Conservation (phyloP, 2,797 vertebrate species). For the Anomalospiza imberbis region DNA sequence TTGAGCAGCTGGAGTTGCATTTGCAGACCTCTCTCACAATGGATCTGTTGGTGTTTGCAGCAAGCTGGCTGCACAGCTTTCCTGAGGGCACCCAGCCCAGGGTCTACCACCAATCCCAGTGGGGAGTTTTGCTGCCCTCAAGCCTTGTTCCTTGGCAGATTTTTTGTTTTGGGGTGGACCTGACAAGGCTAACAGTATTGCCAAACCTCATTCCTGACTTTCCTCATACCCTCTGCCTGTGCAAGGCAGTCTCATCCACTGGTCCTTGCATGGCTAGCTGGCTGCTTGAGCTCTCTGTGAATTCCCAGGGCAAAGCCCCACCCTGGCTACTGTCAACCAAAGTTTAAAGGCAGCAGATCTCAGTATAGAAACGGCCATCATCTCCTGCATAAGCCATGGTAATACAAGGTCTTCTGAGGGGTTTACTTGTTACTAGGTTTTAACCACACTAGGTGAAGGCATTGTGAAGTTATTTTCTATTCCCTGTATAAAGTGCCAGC, state of each 20-base stretch:
- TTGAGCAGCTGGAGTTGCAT: not conserved
- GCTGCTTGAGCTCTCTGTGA: not conserved
- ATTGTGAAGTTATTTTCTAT: slow-evolving; percentile 4
- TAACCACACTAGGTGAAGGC: not conserved
- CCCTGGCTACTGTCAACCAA: not conserved
- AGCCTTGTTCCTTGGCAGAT: not conserved
- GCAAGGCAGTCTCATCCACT: not conserved
- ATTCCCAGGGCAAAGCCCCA: not conserved
- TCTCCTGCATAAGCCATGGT: not conserved
- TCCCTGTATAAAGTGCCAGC: not conserved
- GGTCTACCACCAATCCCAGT: not conserved
- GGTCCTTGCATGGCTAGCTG: not conserved
- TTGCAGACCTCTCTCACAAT: not conserved
- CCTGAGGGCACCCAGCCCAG: not conserved
- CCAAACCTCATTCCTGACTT: not conserved
- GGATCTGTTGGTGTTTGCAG: not conserved
- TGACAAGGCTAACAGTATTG: not conserved
- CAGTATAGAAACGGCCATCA: not conserved
- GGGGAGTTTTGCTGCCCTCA: not conserved
- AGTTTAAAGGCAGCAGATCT: not conserved
- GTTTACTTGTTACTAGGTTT: not conserved
- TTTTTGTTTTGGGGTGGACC: not conserved
- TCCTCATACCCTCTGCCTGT: not conserved
- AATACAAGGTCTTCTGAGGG: not conserved
- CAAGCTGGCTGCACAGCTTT: not conserved